Percentiles rank a stretch among this genome's conserved stretches.
Evolutionary conservation across 2,888 invertebrate species (phyloP).

Genomic region (Cerceris ruficornis): DNA sequence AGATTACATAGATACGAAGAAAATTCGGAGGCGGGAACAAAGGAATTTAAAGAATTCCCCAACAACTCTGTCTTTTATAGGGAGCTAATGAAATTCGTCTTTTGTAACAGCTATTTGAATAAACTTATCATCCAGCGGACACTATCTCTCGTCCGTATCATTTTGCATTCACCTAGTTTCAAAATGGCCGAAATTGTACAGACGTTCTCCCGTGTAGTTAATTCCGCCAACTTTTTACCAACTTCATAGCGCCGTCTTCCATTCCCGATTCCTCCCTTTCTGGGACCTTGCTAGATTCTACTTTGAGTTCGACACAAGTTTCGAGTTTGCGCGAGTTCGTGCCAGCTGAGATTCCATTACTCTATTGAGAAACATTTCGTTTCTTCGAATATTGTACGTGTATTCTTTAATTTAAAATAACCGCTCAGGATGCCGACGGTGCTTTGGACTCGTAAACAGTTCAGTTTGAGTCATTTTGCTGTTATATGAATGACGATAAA

Average conservation of each 20-base stretch:
- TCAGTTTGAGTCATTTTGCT: no score
- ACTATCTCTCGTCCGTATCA: slow-evolving; percentile 14
- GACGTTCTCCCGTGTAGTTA: slow-evolving; percentile 26
- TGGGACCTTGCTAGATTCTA: slow-evolving; percentile 10
- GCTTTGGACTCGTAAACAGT: no score
- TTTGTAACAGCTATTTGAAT: slow-evolving; percentile 31
- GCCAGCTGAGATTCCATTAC: slow-evolving; percentile 27
- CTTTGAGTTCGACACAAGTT: slow-evolving; percentile 26
- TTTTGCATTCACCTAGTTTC: slow-evolving; percentile 42
- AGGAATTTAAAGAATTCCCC: neutral
- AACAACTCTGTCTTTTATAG: neutral
- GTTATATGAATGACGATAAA: no score
- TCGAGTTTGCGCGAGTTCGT: slow-evolving; percentile 33
- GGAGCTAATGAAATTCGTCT: slow-evolving; percentile 49
- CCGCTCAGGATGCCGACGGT: neutral
- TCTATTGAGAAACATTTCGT: slow-evolving; percentile 11
- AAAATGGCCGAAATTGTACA: slow-evolving; percentile 20
- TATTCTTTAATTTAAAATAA: slow-evolving; percentile 12
- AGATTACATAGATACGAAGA: neutral
- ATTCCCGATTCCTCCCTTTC: slow-evolving; percentile 4
- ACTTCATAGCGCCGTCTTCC: slow-evolving; percentile 29
- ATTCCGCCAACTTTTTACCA: slow-evolving; percentile 52
- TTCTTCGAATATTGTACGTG: slow-evolving; percentile 1
- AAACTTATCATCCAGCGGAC: slow-evolving; percentile 31
- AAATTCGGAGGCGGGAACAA: neutral